Evolutionary conservation across 2,888 invertebrate species (phyloP).

Genomic region (Cheiracanthium punctorium): DNA sequence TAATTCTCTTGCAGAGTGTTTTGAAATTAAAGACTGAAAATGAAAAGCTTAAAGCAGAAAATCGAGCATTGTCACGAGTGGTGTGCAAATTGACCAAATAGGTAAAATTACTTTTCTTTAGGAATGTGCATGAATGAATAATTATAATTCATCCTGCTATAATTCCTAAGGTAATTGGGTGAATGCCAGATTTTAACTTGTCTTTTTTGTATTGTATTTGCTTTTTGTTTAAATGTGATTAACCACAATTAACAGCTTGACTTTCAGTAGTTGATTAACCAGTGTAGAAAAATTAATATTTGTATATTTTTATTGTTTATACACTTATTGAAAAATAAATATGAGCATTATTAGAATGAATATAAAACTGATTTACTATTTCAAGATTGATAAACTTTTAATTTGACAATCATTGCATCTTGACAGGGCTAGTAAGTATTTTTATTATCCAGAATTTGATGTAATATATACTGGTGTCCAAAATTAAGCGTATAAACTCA

Average conservation of each 20-base stretch:
- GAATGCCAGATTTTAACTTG: conserved; percentile 11
- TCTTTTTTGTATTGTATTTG: conserved; percentile 23
- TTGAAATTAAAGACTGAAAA: conserved; percentile 93
- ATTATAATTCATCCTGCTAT: conserved; percentile 24
- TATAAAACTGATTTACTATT: too few species aligned
- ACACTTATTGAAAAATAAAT: too few species aligned
- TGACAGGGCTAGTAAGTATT: too few species aligned
- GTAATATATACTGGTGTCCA: too few species aligned
- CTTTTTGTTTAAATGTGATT: conserved; percentile 17
- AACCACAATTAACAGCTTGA: conserved; percentile 34
- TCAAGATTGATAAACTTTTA: too few species aligned
- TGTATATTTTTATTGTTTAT: too few species aligned
- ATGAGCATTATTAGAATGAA: too few species aligned
- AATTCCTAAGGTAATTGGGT: conserved; percentile 15
- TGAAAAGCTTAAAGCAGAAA: conserved; percentile 97
- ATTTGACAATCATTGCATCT: too few species aligned
- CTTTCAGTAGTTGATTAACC: conserved; percentile 12
- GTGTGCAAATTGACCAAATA: conserved; percentile 95
- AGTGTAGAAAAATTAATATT: too few species aligned
- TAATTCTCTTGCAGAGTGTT: conserved; percentile 83
- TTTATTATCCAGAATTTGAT: too few species aligned
- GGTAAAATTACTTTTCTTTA: conserved; percentile 67
- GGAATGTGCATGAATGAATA: conserved; percentile 65
- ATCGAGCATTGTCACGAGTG: conserved; percentile 97
- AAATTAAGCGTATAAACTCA: too few species aligned